Evolutionary conservation across 2,888 invertebrate genomes (phyloP).

Genomic region (Bruchidius siliquastri): DNA sequence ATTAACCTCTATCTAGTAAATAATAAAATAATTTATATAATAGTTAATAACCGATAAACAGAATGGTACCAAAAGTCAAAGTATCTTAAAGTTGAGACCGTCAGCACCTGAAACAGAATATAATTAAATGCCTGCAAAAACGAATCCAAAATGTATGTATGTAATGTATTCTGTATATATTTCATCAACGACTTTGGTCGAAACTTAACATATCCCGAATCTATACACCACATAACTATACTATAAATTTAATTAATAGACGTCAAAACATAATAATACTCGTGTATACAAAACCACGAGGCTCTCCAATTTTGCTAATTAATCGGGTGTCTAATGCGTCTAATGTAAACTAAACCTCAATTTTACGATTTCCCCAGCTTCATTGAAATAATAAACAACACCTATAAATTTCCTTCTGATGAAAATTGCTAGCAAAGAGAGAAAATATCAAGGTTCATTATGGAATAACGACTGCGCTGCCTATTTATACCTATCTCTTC

Average conservation of each 20-base stretch:
- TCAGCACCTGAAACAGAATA: too few species aligned
- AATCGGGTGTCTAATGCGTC: not conserved
- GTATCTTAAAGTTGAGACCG: too few species aligned
- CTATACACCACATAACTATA: not conserved
- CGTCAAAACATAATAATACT: not conserved
- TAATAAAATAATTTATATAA: too few species aligned
- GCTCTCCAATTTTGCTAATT: not conserved
- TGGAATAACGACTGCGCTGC: not conserved
- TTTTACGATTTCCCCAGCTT: not conserved
- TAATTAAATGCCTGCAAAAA: too few species aligned
- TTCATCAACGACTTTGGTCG: too few species aligned
- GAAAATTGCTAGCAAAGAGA: not conserved
- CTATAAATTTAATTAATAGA: not conserved
- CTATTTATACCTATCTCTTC: not conserved
- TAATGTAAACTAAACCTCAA: not conserved
- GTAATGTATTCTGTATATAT: too few species aligned
- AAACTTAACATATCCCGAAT: too few species aligned
- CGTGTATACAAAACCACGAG: not conserved
- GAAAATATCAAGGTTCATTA: not conserved
- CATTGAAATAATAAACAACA: not conserved
- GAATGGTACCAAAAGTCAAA: too few species aligned
- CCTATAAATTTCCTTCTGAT: not conserved
- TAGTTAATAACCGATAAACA: too few species aligned
- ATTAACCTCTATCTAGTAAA: too few species aligned
- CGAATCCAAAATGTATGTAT: too few species aligned